Conservation (phyloP, 2,113 vertebrate species). For the Seriola dumerili region DNA sequence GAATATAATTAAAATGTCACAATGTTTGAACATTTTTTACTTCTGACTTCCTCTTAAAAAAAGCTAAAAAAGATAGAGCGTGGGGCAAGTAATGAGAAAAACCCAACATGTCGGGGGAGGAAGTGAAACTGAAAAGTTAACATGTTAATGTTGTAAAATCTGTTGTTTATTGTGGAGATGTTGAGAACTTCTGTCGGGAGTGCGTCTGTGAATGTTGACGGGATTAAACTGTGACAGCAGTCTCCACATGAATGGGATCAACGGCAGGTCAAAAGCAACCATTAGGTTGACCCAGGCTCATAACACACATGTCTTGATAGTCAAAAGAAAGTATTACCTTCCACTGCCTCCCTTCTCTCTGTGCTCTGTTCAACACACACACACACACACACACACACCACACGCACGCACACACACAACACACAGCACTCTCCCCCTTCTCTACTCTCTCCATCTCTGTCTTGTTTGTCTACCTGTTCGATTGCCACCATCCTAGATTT, state of each 20-base stretch:
- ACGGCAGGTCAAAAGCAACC: constrained; percentile 20
- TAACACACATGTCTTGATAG: constrained; percentile 16
- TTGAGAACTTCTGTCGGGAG: neutral
- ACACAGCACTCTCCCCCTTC: constrained; percentile 20
- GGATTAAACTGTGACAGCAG: constrained; percentile 28
- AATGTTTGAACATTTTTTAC: neutral
- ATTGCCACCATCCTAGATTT: too few species aligned
- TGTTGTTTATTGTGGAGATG: constrained; percentile 22
- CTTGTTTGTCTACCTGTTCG: constrained; percentile 81
- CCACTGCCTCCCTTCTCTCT: constrained; percentile 11
- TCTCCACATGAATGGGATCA: constrained; percentile 35
- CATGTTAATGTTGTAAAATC: neutral
- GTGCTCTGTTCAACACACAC: neutral
- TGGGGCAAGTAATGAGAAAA: neutral
- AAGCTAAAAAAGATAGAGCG: neutral
- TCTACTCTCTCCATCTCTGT: constrained; percentile 64
- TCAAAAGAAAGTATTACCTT: constrained; percentile 40
- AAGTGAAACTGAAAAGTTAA: constrained; percentile 32
- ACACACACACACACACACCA: constrained; percentile 38
- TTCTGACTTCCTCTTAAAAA: constrained; percentile 9
- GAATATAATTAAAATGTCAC: neutral
- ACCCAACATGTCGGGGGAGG: neutral
- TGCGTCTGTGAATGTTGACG: constrained; percentile 4
- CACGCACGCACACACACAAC: constrained; percentile 41
- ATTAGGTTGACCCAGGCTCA: constrained; percentile 47